These are phyloP conservation scores for Ambastaia sidthimunki DNA, from an alignment of 2,797 vertebrate genomes.

Conservation along the genomic window DNA sequence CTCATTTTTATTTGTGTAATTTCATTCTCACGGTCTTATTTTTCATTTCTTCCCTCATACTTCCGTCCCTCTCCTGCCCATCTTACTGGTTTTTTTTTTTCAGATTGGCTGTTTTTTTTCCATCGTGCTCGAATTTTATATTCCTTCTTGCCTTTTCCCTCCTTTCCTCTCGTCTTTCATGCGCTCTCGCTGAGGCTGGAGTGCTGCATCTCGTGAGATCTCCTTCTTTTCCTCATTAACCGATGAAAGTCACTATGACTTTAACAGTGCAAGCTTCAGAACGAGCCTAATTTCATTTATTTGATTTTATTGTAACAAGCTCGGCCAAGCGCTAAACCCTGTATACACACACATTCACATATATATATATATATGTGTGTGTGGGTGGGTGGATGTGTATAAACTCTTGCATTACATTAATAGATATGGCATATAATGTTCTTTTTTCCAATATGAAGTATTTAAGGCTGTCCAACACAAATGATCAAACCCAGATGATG, in stretches of 20 bases:
- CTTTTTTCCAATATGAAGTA: constrained; percentile 2
- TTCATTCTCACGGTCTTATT: neutral
- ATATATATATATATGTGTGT: neutral
- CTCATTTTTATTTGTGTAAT: neutral
- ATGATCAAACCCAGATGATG: neutral
- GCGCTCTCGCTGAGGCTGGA: neutral
- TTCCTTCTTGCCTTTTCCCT: constrained; percentile 33
- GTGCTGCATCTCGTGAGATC: constrained; percentile 21
- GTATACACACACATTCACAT: too few species aligned
- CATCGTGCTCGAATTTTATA: constrained; percentile 35
- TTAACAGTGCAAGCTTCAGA: constrained; percentile 46
- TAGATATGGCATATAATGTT: constrained; percentile 12
- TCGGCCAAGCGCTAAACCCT: constrained; percentile 42
- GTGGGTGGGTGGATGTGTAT: neutral
- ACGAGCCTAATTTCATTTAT: constrained; percentile 59
- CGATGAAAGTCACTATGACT: constrained; percentile 57
- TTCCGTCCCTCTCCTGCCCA: neutral
- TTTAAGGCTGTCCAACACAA: constrained; percentile 13
- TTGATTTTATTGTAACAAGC: constrained; percentile 61
- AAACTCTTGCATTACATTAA: neutral
- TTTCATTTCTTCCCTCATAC: neutral
- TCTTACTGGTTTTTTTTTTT: constrained; percentile 16
- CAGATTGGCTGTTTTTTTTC: constrained; percentile 32
- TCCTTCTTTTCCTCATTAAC: constrained; percentile 23
- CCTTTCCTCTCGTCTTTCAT: constrained; percentile 19